Evolutionary conservation across 35 echinoderm and acorn worm species (phyloP).

Genomic region (Diadema setosum): DNA sequence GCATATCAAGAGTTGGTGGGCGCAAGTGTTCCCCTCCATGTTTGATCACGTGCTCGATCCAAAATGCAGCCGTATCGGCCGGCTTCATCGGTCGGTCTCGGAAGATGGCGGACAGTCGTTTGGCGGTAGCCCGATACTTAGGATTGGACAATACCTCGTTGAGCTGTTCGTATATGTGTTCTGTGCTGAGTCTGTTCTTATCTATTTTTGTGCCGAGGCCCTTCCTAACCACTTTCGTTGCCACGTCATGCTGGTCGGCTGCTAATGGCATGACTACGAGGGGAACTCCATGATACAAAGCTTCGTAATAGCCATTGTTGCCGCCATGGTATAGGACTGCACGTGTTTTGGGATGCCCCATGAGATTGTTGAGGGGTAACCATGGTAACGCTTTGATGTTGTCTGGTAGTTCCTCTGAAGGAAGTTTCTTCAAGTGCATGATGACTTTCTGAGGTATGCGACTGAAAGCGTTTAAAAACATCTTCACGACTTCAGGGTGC

Average conservation of each 20-base stretch:
- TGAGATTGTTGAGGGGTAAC: slow-evolving; percentile 67
- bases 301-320: slow-evolving; percentile 33
- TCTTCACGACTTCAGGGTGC: neutral
- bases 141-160: neutral
- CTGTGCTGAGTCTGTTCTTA: neutral
- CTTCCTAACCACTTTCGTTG: neutral
- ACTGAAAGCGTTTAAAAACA: slow-evolving; percentile 21
- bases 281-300: slow-evolving; percentile 24
- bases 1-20: neutral
- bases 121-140: slow-evolving; percentile 34
- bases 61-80: slow-evolving; percentile 28
- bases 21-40: slow-evolving; percentile 25
- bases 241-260: slow-evolving; percentile 28
- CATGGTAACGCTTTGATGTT: slow-evolving; percentile 53
- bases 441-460: slow-evolving; percentile 43
- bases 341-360: slow-evolving; percentile 32
- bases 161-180: neutral
- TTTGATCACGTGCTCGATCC: slow-evolving; percentile 66
- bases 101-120: slow-evolving; percentile 33
- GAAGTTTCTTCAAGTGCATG: slow-evolving; percentile 5
- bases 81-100: slow-evolving; percentile 38
- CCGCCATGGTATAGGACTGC: slow-evolving; percentile 13
- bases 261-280: neutral
- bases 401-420: neutral
- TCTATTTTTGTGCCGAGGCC: neutral